Percentiles rank a stretch among this genome's conserved stretches.
Conservation (phyloP, 2,113 vertebrate genomes). For the Colaptes auratus region DNA sequence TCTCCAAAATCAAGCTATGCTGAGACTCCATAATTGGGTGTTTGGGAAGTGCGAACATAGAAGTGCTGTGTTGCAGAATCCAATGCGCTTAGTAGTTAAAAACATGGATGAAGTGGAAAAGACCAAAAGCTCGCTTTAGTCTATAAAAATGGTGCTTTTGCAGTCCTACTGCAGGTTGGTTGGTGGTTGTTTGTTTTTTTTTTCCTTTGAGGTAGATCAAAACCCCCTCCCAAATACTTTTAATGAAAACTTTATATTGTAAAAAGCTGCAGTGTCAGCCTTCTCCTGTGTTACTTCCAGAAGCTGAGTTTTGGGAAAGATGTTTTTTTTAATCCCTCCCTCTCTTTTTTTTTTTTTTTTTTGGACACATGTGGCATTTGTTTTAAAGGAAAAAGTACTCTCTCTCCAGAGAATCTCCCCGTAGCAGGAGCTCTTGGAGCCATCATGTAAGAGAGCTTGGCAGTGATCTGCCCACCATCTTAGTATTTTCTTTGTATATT, state of each 20-base stretch:
- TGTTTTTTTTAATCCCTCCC: too few species aligned
- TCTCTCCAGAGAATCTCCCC: not conserved
- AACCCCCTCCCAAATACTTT: not conserved
- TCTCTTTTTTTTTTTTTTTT: too few species aligned
- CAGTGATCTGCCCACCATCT: not conserved
- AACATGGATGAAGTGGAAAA: not conserved
- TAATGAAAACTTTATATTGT: not conserved
- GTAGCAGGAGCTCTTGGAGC: not conserved
- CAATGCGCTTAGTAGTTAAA: not conserved
- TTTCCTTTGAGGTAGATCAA: not conserved
- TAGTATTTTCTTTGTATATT: not conserved
- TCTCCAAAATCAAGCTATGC: not conserved
- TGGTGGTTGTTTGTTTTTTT: not conserved
- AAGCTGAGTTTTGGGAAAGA: not conserved
- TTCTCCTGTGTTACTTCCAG: not conserved
- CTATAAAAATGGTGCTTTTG: not conserved
- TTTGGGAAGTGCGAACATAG: not conserved
- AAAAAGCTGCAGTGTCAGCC: not conserved
- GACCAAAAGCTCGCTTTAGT: not conserved
- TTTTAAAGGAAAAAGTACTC: not conserved
- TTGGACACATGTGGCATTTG: fast-evolving
- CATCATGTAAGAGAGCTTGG: not conserved
- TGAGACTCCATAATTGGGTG: not conserved
- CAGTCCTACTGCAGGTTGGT: not conserved
- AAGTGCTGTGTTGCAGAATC: not conserved